Evolutionary conservation across 2,888 invertebrate species (phyloP), one percentile per base, ranked within the genome.

Genomic region (Xestia c-nigrum): DNA sequence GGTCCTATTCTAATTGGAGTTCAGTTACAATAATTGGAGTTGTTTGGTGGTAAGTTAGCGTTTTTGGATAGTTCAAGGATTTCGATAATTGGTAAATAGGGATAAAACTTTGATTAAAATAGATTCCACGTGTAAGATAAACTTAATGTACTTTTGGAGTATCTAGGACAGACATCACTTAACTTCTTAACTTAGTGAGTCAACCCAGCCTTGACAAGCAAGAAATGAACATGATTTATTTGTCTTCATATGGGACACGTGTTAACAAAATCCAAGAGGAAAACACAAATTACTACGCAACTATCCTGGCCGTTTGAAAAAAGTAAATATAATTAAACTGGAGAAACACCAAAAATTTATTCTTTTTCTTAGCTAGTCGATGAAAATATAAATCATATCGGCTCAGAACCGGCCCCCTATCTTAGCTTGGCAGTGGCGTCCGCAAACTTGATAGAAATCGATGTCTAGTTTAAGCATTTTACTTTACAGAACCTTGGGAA

Each of bases 1-100:
- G 1, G 16, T 43, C 16, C n/a, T 5, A 57, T 38, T 55, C 1
- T 43, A 46, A 43, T 71, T 72, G 12, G 59, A 71, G 61, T 59
- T 43, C 5, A 40, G 10, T 50, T 12, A 21, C 12, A 72, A 7
- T 78, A 61, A 71, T 80, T 61, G 5, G 7, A 50, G 12, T 70
- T 79, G 4, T 78, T 78, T 76, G 24, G 6, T 65, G 12, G 52
- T 21, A 10, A 43, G 10, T 7, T 1, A 19, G 24, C 50, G 2
- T 21, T 10, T 50, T 65, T 68, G 14, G 7, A 67, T 47, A 70
- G 40, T 47, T 82, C 64, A 80, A 69, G 64, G 68, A 16, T 46
- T 21, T 46, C 19, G 3, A 24, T 10, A n/a, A 46, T 74, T 16
- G 1, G 16, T 14, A 24, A 38, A n/a, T n/a, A 43, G 40, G 31